A percentile compares a stretch with the other conserved stretches of the same genome.
phyloP scores from a whole-genome alignment of 1,140 invertebrate genomes.

The Pteromalus puparum region DNA sequence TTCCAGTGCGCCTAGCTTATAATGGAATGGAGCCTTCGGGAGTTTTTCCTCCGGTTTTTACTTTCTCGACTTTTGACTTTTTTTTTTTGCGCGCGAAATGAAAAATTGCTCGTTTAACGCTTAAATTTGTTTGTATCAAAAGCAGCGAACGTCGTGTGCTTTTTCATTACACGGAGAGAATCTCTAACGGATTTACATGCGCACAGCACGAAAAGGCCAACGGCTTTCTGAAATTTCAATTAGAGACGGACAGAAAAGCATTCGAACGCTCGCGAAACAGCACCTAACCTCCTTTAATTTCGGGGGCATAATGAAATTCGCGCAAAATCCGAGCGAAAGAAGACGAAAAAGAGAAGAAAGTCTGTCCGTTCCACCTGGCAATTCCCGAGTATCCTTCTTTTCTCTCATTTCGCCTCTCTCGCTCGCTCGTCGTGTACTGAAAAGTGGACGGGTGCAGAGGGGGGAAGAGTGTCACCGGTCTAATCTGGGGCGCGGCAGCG shows the following conservation, averaged over 20 bases:
- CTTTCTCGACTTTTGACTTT: neutral
- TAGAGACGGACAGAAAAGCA: slow-evolving; percentile 21
- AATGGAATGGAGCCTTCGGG: slow-evolving; percentile 50
- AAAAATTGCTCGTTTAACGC: neutral
- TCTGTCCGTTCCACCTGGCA: slow-evolving; percentile 38
- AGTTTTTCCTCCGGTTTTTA: neutral
- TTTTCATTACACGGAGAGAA: neutral
- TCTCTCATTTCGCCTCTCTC: slow-evolving; percentile 38
- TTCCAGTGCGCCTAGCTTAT: slow-evolving; percentile 36
- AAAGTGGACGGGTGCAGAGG: neutral
- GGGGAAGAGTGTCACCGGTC: slow-evolving; percentile 66
- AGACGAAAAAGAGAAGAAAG: slow-evolving; percentile 59
- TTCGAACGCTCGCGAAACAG: neutral
- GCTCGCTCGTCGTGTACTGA: slow-evolving; percentile 1
- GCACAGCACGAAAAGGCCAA: neutral
- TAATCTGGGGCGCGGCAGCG: slow-evolving; percentile 73
- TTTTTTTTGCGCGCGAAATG: neutral
- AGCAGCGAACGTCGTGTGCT: neutral
- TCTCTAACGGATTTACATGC: neutral
- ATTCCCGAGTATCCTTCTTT: slow-evolving; percentile 43
- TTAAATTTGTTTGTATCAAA: neutral
- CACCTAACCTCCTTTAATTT: slow-evolving; percentile 44
- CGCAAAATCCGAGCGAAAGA: slow-evolving; percentile 52
- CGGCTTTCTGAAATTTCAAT: slow-evolving; percentile 43
- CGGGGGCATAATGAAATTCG: slow-evolving; percentile 58